Conservation (phyloP, 2,888 invertebrate species). For the Dioctria linearis region DNA sequence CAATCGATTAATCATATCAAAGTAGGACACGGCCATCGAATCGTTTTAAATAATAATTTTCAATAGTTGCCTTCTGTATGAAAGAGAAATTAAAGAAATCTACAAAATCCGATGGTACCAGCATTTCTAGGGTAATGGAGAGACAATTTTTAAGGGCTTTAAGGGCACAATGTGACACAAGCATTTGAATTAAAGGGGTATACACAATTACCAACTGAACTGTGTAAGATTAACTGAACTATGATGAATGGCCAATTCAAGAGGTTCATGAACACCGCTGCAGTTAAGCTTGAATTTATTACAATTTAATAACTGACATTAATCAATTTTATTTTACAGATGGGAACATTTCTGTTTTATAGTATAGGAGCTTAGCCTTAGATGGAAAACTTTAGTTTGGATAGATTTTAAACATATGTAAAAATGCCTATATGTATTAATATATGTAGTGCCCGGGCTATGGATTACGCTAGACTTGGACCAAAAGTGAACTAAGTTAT, state of each 20-base stretch:
- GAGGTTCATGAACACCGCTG: not conserved
- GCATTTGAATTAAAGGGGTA: not conserved
- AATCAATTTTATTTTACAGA: too few species aligned
- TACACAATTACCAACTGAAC: not conserved
- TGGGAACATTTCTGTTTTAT: too few species aligned
- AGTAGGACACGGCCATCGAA: not conserved
- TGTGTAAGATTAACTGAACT: not conserved
- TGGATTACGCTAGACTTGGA: too few species aligned
- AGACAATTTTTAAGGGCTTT: not conserved
- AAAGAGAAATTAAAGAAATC: too few species aligned
- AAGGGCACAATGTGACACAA: not conserved
- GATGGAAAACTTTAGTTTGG: too few species aligned
- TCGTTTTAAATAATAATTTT: too few species aligned
- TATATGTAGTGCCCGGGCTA: too few species aligned
- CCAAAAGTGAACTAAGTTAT: too few species aligned
- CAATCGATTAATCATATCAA: not conserved
- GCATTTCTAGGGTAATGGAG: not conserved
- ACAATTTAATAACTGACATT: not conserved
- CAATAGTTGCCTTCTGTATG: too few species aligned
- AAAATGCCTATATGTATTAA: too few species aligned
- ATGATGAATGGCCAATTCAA: not conserved
- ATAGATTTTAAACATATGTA: too few species aligned
- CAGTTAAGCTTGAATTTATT: conserved; percentile 1
- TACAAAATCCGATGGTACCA: not conserved
- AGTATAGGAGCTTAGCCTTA: too few species aligned